phyloP scores from a whole-genome alignment of 2,113 vertebrate genomes.

The Coreoperca whiteheadi region DNA sequence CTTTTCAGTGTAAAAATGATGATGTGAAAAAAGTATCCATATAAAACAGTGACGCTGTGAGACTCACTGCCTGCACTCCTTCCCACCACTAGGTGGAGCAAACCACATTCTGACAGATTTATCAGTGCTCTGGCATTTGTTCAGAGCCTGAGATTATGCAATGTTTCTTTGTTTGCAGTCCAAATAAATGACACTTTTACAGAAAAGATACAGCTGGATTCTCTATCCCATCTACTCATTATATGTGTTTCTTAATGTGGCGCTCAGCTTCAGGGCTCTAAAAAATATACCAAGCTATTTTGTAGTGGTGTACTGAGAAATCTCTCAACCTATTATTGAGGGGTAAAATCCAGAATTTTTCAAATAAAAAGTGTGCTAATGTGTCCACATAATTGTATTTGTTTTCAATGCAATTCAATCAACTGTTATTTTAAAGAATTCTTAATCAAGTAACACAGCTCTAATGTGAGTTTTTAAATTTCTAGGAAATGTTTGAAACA shows the following conservation, averaged over 20 bases:
- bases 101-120: constrained; percentile 35
- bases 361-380: neutral
- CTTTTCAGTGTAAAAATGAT: neutral
- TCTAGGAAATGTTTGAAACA: neutral
- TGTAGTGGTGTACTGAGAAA: neutral
- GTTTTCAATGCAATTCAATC: neutral
- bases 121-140: constrained; percentile 17
- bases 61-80: neutral
- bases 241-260: constrained; percentile 27
- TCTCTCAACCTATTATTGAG: neutral
- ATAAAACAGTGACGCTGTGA: neutral
- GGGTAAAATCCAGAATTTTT: neutral
- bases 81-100: constrained; percentile 68
- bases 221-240: constrained; percentile 43
- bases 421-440: too few relatives aligned
- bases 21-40: neutral
- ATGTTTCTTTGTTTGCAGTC: constrained; percentile 46
- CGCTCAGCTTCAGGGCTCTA: neutral
- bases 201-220: constrained; percentile 18
- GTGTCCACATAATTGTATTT: neutral
- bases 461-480: neutral
- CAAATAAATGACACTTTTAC: constrained; percentile 37
- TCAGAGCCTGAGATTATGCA: constrained; percentile 26
- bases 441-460: neutral
- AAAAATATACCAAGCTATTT: neutral